Evolutionary conservation across 2,888 invertebrate species (phyloP), one percentile per base, ranked within the genome.

Genomic region (Psylliodes chrysocephalus): DNA sequence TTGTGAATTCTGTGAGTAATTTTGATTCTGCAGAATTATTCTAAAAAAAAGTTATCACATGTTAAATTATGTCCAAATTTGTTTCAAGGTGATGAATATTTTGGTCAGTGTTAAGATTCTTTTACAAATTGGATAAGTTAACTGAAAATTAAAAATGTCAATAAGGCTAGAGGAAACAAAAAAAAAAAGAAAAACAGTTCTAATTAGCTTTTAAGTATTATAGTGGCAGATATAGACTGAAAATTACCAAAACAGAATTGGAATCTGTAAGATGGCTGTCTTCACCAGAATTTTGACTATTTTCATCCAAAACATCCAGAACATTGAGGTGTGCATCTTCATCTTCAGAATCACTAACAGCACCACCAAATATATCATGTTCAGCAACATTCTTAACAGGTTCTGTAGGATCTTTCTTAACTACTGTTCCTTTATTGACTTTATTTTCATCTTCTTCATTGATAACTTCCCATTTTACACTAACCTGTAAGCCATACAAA

Each of bases 341-440:
- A 64, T 92, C 92, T 71, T 95, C 95, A 33, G 95, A 95, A 73
- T 96, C 95, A 76, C 95, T 95, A 0, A 96, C 91, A 25, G 93
- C 90, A 69, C 94, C 96, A 25, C 96, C 97, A 84, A 97, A 97
- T 77, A 96, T 94, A 73, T 95, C 95, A 73, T 91, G 90, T 74
- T 91, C 92, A 51, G 88, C 90, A 78, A 84, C 83, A 77, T 78
- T 79, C 63, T 73, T 73, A 19, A 72, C 71, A 19, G 78, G 76
- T 40, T 80, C 80, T 1, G 70, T 54, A 2, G 78, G 78, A 71
- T 82, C 82, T 49, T 82, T 83, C 68, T 82, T 83, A 15, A 79
- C 75, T 28, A 81, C 80, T 7, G 81, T 80, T 3, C 82, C 82
- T 68, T 81, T 82, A 68, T 82, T 82, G 0, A 82, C 80, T 73